Evolutionary conservation across 2,888 invertebrate species (phyloP).

Genomic region (Endomychus coccineus): DNA sequence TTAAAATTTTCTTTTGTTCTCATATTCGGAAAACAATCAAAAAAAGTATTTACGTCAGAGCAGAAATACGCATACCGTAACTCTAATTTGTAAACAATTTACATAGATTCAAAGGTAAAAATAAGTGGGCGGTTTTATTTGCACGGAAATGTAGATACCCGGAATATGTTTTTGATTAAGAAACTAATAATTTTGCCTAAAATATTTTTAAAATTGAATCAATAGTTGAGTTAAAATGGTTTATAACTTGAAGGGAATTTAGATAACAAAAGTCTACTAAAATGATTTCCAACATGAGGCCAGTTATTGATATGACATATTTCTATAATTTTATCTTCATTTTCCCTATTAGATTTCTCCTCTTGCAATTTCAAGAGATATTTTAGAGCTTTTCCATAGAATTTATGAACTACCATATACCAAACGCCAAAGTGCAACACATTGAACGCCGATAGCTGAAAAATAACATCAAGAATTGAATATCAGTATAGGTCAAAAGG

Average conservation of each 20-base stretch:
- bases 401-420: slow-evolving; percentile 71
- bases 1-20: too few relatives aligned
- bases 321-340: slow-evolving; percentile 61
- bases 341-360: slow-evolving; percentile 68
- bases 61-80: too few relatives aligned
- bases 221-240: slow-evolving; percentile 53
- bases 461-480: too few relatives aligned
- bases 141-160: too few relatives aligned
- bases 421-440: slow-evolving; percentile 71
- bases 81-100: too few relatives aligned
- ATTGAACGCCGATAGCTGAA: slow-evolving; percentile 11
- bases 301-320: slow-evolving; percentile 62
- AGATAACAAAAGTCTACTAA: slow-evolving; percentile 53
- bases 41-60: too few relatives aligned
- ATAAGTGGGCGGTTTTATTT: too few relatives aligned
- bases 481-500: too few relatives aligned
- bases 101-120: too few relatives aligned
- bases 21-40: too few relatives aligned
- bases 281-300: slow-evolving; percentile 55
- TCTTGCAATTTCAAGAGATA: slow-evolving; percentile 69
- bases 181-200: too few relatives aligned
- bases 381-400: slow-evolving; percentile 77
- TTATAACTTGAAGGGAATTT: slow-evolving; percentile 63
- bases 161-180: too few relatives aligned
- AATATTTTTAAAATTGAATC: background rate